phyloP scores from a whole-genome alignment of 2,888 invertebrate species.

The Noctuana brunneofusca region DNA sequence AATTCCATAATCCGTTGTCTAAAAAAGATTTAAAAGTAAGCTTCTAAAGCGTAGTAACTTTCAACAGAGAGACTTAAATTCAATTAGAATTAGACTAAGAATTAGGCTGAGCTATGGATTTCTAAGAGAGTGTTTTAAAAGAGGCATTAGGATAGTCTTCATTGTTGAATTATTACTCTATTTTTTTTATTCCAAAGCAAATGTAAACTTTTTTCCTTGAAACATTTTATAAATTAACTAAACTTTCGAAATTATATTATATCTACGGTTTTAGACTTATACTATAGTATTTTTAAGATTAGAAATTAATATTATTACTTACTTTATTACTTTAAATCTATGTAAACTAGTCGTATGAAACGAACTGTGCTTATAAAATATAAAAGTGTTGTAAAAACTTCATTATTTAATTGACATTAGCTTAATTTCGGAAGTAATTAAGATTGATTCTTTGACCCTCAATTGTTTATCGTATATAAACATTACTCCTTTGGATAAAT shows the following conservation, averaged over 20 bases:
- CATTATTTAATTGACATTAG: too few species aligned
- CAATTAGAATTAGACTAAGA: slow-evolving; percentile 24
- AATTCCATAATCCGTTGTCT: background rate
- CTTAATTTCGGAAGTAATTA: too few species aligned
- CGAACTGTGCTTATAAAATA: background rate
- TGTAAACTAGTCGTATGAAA: background rate
- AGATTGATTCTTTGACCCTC: background rate
- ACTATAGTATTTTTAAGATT: background rate
- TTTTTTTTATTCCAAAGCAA: too few species aligned
- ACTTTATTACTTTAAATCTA: background rate
- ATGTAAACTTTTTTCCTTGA: too few species aligned
- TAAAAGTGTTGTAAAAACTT: background rate
- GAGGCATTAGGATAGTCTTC: slow-evolving; percentile 6
- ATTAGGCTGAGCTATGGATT: background rate
- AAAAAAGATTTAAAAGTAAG: background rate
- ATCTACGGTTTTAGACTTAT: background rate
- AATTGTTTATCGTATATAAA: too few species aligned
- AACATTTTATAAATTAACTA: background rate
- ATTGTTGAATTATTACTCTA: too few species aligned
- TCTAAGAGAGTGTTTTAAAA: slow-evolving; percentile 11
- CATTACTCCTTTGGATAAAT: too few species aligned
- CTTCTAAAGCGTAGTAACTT: slow-evolving; percentile 4
- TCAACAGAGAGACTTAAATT: slow-evolving; percentile 23
- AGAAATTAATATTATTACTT: background rate
- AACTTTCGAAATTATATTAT: background rate